phyloP scores from a whole-genome alignment of 1,140 invertebrate species.

The Dinoponera quadriceps region DNA sequence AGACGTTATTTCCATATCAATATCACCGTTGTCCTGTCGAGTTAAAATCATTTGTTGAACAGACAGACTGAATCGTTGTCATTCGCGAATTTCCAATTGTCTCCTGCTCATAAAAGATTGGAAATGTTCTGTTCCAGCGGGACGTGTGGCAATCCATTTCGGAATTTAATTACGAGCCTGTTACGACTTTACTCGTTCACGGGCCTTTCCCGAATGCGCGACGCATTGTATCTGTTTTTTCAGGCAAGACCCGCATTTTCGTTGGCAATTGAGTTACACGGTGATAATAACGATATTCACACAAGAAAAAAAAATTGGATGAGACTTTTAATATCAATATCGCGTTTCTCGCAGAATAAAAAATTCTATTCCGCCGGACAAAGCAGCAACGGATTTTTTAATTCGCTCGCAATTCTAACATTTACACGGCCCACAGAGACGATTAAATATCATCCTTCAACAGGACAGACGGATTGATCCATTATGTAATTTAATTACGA shows the following conservation, averaged over 20 bases:
- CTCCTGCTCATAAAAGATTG: constrained; percentile 31
- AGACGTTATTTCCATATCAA: constrained; percentile 18
- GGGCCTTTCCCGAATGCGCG: not conserved
- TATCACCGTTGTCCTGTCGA: not conserved
- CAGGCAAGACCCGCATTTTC: constrained; percentile 7
- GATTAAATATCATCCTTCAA: constrained; percentile 15
- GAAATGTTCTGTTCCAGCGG: constrained; percentile 17
- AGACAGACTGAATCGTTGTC: not conserved
- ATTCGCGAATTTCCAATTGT: constrained; percentile 35
- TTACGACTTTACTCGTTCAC: constrained; percentile 14
- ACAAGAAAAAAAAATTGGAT: not conserved
- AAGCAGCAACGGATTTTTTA: not conserved
- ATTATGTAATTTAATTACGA: constrained; percentile 56
- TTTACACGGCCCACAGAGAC: constrained; percentile 24
- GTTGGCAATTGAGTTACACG: not conserved
- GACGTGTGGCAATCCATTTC: constrained; percentile 22
- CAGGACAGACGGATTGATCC: not conserved
- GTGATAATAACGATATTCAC: not conserved
- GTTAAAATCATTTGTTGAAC: constrained; percentile 34
- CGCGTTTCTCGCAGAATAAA: not conserved
- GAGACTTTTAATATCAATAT: constrained; percentile 41
- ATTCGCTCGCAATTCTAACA: constrained; percentile 8
- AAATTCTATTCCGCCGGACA: not conserved
- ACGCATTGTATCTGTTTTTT: constrained; percentile 20
- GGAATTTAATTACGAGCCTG: constrained; percentile 51